A percentile compares a stretch with the other conserved stretches of the same genome.
Evolutionary conservation across 2,888 invertebrate genomes (phyloP).

Genomic region (Apotomis turbidana): DNA sequence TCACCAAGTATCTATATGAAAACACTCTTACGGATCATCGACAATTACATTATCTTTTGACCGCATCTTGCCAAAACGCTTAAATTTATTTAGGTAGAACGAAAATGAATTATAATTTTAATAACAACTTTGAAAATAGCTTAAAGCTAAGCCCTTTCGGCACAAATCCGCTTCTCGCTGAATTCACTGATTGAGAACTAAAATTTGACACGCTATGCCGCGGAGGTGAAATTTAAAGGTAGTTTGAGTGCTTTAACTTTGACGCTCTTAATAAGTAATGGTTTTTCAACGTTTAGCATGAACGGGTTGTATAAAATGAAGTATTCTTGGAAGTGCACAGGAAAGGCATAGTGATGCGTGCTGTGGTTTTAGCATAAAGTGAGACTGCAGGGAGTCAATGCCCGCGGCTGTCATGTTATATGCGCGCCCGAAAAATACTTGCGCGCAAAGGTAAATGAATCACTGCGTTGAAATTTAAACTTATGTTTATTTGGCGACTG

Average conservation of each 20-base stretch:
- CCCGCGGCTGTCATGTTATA: constrained; percentile 26
- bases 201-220: neutral
- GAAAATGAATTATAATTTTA: neutral
- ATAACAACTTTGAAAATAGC: neutral
- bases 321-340: constrained; percentile 38
- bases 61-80: neutral
- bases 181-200: too few relatives aligned
- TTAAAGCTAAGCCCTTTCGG: neutral
- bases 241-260: neutral
- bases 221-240: neutral
- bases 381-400: constrained; percentile 38
- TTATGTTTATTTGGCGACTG: neutral
- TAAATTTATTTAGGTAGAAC: neutral
- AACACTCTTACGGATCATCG: constrained; percentile 2
- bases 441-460: neutral
- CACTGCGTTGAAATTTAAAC: neutral
- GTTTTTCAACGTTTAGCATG: constrained; percentile 5
- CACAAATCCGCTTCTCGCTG: neutral
- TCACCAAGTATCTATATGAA: constrained; percentile 36
- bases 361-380: constrained; percentile 20
- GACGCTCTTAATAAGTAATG: neutral
- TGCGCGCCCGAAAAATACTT: constrained; percentile 26
- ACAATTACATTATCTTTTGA: neutral
- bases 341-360: constrained; percentile 34
- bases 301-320: constrained; percentile 21